Percentiles rank a stretch among this genome's conserved stretches.
These are phyloP conservation scores for Drosophila nigrodunni DNA, from an alignment of 1,140 invertebrate genomes.

Conservation along the genomic window DNA sequence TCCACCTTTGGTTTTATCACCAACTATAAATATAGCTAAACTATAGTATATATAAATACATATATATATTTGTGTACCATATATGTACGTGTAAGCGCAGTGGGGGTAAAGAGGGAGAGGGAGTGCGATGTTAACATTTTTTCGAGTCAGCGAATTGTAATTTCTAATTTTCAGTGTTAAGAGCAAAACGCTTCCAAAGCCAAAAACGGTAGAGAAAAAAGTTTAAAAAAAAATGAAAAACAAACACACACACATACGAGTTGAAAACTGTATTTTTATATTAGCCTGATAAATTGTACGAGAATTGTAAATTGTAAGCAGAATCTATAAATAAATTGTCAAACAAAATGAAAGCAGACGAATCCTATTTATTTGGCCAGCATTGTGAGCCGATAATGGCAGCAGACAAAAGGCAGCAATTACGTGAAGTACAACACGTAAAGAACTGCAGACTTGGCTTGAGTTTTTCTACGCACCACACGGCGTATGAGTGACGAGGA, in stretches of 20 bases:
- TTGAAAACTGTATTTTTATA: slow-evolving; percentile 80
- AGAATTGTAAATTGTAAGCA: slow-evolving; percentile 50
- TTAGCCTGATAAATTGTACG: slow-evolving; percentile 64
- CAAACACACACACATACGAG: slow-evolving; percentile 31
- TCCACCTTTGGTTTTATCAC: slow-evolving; percentile 25
- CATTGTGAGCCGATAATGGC: slow-evolving; percentile 44
- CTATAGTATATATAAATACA: slow-evolving; percentile 4
- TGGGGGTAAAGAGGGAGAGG: not conserved
- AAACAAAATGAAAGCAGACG: slow-evolving; percentile 5
- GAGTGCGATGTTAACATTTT: slow-evolving; percentile 48
- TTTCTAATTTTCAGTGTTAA: slow-evolving; percentile 46
- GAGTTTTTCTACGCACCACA: slow-evolving; percentile 15
- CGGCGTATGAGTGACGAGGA: slow-evolving; percentile 45
- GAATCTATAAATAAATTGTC: slow-evolving; percentile 46
- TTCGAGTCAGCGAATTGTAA: slow-evolving; percentile 47
- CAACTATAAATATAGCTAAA: slow-evolving; percentile 26
- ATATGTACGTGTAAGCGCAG: not conserved
- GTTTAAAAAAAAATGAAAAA: not conserved
- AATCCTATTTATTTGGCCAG: not conserved
- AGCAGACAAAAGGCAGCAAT: slow-evolving; percentile 45
- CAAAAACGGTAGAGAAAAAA: slow-evolving; percentile 20
- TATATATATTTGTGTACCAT: slow-evolving; percentile 19
- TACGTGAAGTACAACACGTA: slow-evolving; percentile 30
- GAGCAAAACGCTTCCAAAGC: slow-evolving; percentile 63
- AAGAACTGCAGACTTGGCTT: slow-evolving; percentile 42